phyloP scores from a whole-genome alignment of 1,140 invertebrate genomes.

The Sinella curviseta region DNA sequence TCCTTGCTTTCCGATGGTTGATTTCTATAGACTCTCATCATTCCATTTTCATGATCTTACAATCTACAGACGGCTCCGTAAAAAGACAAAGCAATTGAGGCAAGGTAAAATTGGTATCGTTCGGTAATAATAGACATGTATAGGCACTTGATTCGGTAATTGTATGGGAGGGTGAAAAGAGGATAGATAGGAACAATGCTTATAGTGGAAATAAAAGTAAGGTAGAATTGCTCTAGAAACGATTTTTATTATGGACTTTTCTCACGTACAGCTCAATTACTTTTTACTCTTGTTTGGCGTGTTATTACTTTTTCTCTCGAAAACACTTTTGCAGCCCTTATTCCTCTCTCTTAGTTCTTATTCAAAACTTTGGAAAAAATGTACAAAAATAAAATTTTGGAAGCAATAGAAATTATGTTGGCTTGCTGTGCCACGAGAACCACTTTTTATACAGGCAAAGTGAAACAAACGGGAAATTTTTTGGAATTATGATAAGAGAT shows the following conservation, averaged over 20 bases:
- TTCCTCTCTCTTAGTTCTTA: too few relatives aligned
- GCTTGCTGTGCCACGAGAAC: too few relatives aligned
- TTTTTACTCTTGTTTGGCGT: background rate
- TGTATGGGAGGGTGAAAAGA: background rate
- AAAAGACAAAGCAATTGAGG: background rate
- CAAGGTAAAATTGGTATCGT: background rate
- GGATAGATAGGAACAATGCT: background rate
- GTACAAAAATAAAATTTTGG: too few relatives aligned
- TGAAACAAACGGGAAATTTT: too few relatives aligned
- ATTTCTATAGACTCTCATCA: background rate
- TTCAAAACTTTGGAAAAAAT: too few relatives aligned
- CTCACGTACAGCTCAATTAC: background rate
- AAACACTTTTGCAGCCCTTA: too few relatives aligned
- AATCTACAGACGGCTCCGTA: background rate
- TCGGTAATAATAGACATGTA: background rate
- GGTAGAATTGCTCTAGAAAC: background rate
- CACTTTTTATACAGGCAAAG: too few relatives aligned
- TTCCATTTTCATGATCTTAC: background rate
- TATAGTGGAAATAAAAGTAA: background rate
- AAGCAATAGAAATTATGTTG: too few relatives aligned
- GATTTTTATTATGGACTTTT: slow-evolving; percentile 5
- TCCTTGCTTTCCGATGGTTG: background rate
- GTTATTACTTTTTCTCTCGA: too few relatives aligned
- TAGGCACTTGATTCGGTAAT: background rate
- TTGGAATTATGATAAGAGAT: too few relatives aligned